phyloP scores from a whole-genome alignment of 2,113 vertebrate genomes.

The Aspiorhynchus laticeps region DNA sequence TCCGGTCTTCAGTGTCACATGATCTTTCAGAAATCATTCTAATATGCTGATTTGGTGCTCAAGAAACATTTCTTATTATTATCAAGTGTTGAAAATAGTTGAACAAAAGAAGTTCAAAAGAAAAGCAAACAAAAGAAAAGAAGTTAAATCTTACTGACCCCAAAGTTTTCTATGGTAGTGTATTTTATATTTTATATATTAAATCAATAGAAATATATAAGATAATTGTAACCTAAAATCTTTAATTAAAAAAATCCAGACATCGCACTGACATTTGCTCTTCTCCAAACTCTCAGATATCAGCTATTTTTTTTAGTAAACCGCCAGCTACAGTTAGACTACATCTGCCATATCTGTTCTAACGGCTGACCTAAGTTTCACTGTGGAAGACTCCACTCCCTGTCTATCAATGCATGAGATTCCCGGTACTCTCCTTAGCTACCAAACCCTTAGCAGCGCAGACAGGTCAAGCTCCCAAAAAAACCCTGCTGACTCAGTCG shows the following conservation, averaged over 20 bases:
- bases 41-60: neutral
- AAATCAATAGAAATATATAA: neutral
- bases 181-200: neutral
- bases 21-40: neutral
- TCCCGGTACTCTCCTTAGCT: conserved; percentile 14
- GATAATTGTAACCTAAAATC: neutral
- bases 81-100: neutral
- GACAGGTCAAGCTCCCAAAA: conserved; percentile 63
- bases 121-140: neutral
- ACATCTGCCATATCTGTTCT: neutral
- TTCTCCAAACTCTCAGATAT: neutral
- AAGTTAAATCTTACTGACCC: neutral
- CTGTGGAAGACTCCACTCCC: conserved; percentile 12
- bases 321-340: neutral
- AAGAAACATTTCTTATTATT: neutral
- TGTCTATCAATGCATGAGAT: conserved; percentile 30
- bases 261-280: neutral
- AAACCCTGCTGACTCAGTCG: conserved; percentile 55
- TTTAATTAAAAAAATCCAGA: neutral
- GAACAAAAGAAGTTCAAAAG: too few species aligned
- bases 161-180: neutral
- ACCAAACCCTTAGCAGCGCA: conserved; percentile 41
- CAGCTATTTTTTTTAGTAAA: neutral
- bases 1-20: neutral
- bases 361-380: conserved; percentile 11